Evolutionary conservation across 2,888 invertebrate species (phyloP), one percentile per base, ranked within the genome.

Genomic region (Autographa pulchrina): DNA sequence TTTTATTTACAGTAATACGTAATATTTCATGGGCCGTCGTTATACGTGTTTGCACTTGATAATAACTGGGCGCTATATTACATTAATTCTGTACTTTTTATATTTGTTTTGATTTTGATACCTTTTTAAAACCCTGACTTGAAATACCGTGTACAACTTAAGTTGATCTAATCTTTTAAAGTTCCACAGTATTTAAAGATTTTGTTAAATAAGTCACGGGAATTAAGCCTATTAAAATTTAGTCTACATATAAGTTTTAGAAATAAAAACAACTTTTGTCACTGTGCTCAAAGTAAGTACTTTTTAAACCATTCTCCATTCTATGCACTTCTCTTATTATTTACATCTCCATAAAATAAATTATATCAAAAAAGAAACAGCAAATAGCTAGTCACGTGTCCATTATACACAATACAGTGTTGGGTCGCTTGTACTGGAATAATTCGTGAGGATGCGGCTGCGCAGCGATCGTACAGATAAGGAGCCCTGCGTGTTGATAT

Each of bases 371-470:
- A 18, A 9, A 6, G 16, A 2, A n/a, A 25, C 20, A 20, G 11
- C n/a, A 20, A 20, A 25, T 62, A 62, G 75, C 78, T 68, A 74
- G 88, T 91, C 89, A 91, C 90, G 90, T 88, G 89, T 85, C 80
- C 78, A 84, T 86, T 86, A 87, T 89, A 87, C 86, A 85, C 35
- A 8, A 35, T 11, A 38, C n/a, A 48, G 48, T 48, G 83, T 76
- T 75, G 77, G 79, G 83, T 86, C 81, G 86, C 83, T 77, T 69
- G 85, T 92, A 92, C 93, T 92, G 90, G 92, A 93, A 93, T 93
- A 91, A 93, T 93, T 91, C 90, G 87, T 89, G 82, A 83, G 85
- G 91, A 90, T 90, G 88, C 89, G 89, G 87, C 79, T 79, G 88
- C 85, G 88, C 75, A 62, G 73, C 77, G 88, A 89, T 90, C 81